Evolutionary conservation across 2,888 invertebrate genomes (phyloP).

Genomic region (Amaurobius ferox): DNA sequence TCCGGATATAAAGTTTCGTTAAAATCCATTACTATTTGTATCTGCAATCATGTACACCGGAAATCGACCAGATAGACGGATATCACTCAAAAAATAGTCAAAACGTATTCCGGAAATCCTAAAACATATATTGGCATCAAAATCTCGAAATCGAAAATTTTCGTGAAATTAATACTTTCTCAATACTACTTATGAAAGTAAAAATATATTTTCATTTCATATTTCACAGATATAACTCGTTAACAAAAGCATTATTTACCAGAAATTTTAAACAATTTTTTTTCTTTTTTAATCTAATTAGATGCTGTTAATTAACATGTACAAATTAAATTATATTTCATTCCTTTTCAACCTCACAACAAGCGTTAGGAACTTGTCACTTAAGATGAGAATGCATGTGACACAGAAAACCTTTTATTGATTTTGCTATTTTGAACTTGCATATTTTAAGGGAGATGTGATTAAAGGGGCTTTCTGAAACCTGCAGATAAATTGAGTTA

Average conservation of each 20-base stretch:
- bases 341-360: conserved; percentile 16
- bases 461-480: background rate
- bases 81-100: no score
- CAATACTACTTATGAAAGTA: no score
- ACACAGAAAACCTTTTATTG: conserved; percentile 61
- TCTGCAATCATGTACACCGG: no score
- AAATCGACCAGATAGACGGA: no score
- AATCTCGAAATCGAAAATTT: no score
- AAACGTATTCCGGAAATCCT: no score
- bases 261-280: background rate
- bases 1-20: no score
- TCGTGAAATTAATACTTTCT: no score
- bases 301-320: conserved; percentile 60
- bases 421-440: conserved; percentile 45
- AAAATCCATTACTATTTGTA: no score
- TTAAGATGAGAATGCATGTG: conserved; percentile 39
- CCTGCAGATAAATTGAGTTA: background rate
- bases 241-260: background rate
- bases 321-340: conserved; percentile 68
- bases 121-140: no score
- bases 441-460: conserved; percentile 28
- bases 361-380: conserved; percentile 41
- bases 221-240: background rate
- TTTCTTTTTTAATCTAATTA: conserved; percentile 57
- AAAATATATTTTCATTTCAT: background rate